phyloP scores from a whole-genome alignment of 2,113 vertebrate genomes.

The Agapornis roseicollis region DNA sequence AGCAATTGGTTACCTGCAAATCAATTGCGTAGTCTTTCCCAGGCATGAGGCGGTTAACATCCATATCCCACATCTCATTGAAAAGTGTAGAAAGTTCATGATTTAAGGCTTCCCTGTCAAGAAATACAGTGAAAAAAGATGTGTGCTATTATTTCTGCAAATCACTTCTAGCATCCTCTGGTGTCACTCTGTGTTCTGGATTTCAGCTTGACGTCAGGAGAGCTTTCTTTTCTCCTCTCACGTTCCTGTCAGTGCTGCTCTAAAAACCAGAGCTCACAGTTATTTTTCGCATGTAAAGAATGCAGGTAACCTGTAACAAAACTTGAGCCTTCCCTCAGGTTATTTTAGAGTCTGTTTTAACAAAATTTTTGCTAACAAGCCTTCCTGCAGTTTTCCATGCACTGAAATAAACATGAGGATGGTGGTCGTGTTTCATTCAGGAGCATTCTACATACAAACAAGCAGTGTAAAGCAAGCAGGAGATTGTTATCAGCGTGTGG shows the following conservation, averaged over 20 bases:
- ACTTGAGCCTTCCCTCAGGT: neutral
- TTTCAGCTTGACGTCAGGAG: neutral
- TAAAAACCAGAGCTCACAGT: neutral
- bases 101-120: conserved; percentile 68
- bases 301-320: neutral
- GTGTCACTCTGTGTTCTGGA: neutral
- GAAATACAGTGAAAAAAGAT: neutral
- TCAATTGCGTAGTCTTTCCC: conserved; percentile 82
- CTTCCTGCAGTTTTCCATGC: neutral
- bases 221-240: neutral
- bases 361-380: neutral
- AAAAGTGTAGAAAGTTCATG: conserved; percentile 80
- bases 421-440: neutral
- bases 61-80: conserved; percentile 80
- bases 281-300: neutral
- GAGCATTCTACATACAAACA: neutral
- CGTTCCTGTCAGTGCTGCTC: neutral
- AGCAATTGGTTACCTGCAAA: conserved; percentile 72
- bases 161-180: neutral
- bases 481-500: neutral
- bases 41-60: conserved; percentile 78
- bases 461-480: neutral
- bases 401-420: neutral
- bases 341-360: neutral
- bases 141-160: neutral